These are phyloP conservation scores for Oophaga pumilio DNA, from an alignment of 2,113 vertebrate species.

Conservation along the genomic window DNA sequence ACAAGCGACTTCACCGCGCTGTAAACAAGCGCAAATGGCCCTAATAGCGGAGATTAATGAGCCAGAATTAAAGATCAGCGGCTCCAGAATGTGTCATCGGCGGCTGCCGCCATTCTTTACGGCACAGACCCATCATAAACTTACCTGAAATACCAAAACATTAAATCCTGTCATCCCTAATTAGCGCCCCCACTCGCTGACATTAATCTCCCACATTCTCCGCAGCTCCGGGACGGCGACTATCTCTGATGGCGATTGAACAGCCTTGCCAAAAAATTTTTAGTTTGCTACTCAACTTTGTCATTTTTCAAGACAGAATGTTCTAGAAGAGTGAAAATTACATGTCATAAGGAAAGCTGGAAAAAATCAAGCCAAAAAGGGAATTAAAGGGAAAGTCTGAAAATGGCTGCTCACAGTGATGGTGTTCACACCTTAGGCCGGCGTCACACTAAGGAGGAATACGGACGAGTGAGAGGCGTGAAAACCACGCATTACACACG, in stretches of 20 bases:
- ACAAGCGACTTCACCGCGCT: background rate
- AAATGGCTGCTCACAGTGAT: background rate
- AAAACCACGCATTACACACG: too few species aligned
- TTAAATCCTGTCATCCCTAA: slow-evolving; percentile 56
- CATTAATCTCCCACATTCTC: slow-evolving; percentile 55
- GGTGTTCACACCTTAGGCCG: background rate
- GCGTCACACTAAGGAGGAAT: too few species aligned
- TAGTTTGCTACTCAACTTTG: slow-evolving; percentile 16
- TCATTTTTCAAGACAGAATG: background rate
- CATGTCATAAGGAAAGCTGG: background rate
- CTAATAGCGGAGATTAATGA: slow-evolving; percentile 47
- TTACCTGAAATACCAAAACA: slow-evolving; percentile 57
- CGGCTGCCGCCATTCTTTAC: slow-evolving; percentile 13
- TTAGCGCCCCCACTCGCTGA: slow-evolving; percentile 48
- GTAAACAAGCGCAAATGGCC: slow-evolving; percentile 50
- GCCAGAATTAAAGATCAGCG: slow-evolving; percentile 17
- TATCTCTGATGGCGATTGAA: slow-evolving; percentile 52
- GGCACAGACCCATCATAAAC: slow-evolving; percentile 44
- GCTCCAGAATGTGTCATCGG: slow-evolving; percentile 28
- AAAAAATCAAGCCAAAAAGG: background rate
- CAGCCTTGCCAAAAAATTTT: slow-evolving; percentile 23
- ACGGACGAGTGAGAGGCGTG: too few species aligned
- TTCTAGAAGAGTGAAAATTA: slow-evolving; percentile 13
- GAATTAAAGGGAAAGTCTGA: background rate
- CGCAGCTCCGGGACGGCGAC: slow-evolving; percentile 22